phyloP scores from a whole-genome alignment of 2,888 invertebrate species.

The Caenorhabditis sp. region DNA sequence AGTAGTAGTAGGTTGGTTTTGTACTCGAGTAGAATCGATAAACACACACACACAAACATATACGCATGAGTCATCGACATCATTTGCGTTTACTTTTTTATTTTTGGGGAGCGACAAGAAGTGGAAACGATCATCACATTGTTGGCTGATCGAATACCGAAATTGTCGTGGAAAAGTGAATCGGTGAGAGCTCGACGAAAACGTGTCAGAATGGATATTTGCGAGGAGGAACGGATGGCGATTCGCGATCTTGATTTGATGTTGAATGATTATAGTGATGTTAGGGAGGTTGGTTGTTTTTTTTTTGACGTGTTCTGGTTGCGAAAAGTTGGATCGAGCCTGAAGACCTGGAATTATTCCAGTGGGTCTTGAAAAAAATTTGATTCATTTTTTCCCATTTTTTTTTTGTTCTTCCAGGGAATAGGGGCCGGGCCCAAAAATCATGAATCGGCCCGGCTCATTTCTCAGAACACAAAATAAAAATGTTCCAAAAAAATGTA shows the following conservation, averaged over 20 bases:
- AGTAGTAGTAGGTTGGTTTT: background rate
- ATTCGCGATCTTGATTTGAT: slow-evolving; percentile 33
- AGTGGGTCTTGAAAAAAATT: no score
- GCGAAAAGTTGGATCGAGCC: background rate
- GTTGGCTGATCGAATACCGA: slow-evolving; percentile 18
- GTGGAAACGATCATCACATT: slow-evolving; percentile 17
- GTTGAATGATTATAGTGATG: slow-evolving; percentile 13
- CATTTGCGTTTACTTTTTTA: slow-evolving; percentile 9
- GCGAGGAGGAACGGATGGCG: slow-evolving; percentile 35
- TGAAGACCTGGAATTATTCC: no score
- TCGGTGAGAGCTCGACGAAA: slow-evolving; percentile 24
- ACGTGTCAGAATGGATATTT: slow-evolving; percentile 14
- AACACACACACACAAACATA: background rate
- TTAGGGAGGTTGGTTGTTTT: background rate
- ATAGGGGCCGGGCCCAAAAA: no score
- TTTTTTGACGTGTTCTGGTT: background rate
- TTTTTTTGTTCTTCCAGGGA: no score
- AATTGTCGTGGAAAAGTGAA: slow-evolving; percentile 27
- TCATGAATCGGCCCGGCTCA: no score
- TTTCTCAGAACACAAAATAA: no score
- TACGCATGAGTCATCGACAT: slow-evolving; percentile 20
- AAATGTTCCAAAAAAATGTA: no score
- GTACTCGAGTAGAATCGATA: background rate
- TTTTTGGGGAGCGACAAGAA: no score
- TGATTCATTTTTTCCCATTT: no score